Base-by-base conservation (phyloP, 2,888 invertebrate genomes). In the Odiellus spinosus region DNA sequence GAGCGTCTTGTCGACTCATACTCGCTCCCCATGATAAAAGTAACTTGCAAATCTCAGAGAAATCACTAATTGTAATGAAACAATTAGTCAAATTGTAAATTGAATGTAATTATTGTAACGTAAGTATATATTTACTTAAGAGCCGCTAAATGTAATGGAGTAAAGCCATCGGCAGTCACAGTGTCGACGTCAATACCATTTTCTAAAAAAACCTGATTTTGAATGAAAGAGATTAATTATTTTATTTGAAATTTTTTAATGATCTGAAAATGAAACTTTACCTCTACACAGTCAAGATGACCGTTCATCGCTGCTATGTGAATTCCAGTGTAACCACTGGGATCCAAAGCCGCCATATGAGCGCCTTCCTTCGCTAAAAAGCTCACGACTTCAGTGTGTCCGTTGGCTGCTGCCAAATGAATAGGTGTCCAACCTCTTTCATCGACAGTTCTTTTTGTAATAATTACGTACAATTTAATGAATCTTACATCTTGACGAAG, bases 391-490 rank as follows among this genome's bases (percentile, higher is more conserved):
- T 54, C 54, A 2, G 49, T 38, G 26, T 54, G 52, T 15, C 52
- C 52, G 33, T 54, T 48, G 40, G 54, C 52, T 39, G 54, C 54
- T 26, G 54, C 54, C 10, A 54, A 42, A 36, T 54, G 54, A 36
- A 52, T 52, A 35, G 54, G 54, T 14, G 54, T 54, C 54, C 54
- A 54, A 14, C 54, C 54, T 34, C 54, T 45, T 26, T 54, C 54
- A 21, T 54, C 54, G 2, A 54, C 54, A 10, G 54, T 54, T 47
- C 54, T 54, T 12, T 12, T 34, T 34, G n/a, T 34, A 12, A 2
- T 12, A 34, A 34, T 34, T n/a, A n/a, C n/a, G n/a, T n/a, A n/a
- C n/a, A n/a, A n/a, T n/a, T n/a, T n/a, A n/a, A n/a, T n/a, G n/a
- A n/a, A n/a, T n/a, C n/a, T n/a, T n/a, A n/a, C n/a, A n/a, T n/a